phyloP scores from a whole-genome alignment of 1,140 invertebrate genomes.

The Panulirus ornatus region DNA sequence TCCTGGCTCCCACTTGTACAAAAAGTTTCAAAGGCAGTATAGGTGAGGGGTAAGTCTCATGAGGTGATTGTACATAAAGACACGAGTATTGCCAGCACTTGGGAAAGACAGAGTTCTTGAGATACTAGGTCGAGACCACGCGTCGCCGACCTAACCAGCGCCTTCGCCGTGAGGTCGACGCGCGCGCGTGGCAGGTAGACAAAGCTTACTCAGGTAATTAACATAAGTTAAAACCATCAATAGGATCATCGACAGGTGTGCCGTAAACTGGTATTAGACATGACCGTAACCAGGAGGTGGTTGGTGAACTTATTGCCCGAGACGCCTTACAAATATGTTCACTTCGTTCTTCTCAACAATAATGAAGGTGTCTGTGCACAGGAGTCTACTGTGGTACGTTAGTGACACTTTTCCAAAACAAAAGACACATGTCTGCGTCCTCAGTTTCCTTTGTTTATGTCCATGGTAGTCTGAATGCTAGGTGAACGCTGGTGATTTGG shows the following conservation, averaged over 20 bases:
- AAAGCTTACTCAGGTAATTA: conserved; percentile 29
- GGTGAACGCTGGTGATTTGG: no score
- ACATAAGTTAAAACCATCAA: not conserved
- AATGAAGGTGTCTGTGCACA: no score
- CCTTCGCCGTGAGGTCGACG: not conserved
- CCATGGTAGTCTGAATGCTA: no score
- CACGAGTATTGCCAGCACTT: conserved; percentile 26
- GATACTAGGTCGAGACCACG: conserved; percentile 7
- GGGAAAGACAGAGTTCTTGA: conserved; percentile 28
- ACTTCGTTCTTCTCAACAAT: no score
- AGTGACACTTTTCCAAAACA: no score
- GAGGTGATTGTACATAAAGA: conserved; percentile 31
- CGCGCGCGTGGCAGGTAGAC: conserved; percentile 26
- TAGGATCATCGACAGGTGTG: not conserved
- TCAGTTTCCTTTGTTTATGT: no score
- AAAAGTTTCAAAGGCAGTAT: conserved; percentile 20
- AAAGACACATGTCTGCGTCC: no score
- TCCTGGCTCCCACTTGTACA: conserved; percentile 51
- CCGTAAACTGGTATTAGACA: not conserved
- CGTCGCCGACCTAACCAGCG: not conserved
- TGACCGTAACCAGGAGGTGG: not conserved
- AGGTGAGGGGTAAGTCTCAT: conserved; percentile 26
- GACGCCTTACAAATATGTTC: no score
- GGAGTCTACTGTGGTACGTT: no score
- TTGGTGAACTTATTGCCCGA: not conserved